A percentile compares a stretch with the other conserved stretches of the same genome.
phyloP scores from a whole-genome alignment of 2,797 vertebrate species.

The Oreortyx pictus region DNA sequence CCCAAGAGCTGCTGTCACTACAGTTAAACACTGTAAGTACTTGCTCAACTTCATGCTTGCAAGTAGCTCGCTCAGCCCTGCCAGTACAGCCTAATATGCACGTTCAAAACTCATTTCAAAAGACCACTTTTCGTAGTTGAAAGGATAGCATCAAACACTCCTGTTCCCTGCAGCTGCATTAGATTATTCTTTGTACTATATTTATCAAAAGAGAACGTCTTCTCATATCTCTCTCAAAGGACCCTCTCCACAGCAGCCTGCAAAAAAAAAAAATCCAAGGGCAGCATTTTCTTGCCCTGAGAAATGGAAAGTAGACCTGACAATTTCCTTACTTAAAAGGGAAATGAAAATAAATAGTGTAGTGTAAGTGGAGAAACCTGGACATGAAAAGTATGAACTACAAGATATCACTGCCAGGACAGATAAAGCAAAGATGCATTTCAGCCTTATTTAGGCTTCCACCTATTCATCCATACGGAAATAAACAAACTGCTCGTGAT shows the following conservation, averaged over 20 bases:
- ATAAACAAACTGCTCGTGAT: neutral
- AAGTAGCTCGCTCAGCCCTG: neutral
- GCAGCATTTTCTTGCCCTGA: neutral
- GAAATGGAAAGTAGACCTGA: constrained; percentile 17
- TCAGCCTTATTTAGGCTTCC: neutral
- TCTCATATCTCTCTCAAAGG: constrained; percentile 50
- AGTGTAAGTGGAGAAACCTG: neutral
- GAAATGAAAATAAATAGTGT: neutral
- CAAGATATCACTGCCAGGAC: neutral
- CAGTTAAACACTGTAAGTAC: neutral
- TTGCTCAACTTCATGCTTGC: neutral
- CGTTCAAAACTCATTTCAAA: neutral
- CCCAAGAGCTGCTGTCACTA: neutral
- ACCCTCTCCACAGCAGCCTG: neutral
- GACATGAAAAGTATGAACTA: neutral
- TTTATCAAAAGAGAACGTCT: neutral
- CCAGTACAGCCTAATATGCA: neutral
- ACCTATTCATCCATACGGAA: neutral
- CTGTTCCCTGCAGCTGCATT: neutral
- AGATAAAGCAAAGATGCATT: neutral
- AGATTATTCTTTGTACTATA: constrained; percentile 38
- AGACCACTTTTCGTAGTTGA: neutral
- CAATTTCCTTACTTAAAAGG: neutral
- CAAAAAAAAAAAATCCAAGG: constrained; percentile 18
- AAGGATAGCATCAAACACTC: constrained; percentile 44